phyloP scores from a whole-genome alignment of 2,113 vertebrate species.

The Brienomyrus longianalis region DNA sequence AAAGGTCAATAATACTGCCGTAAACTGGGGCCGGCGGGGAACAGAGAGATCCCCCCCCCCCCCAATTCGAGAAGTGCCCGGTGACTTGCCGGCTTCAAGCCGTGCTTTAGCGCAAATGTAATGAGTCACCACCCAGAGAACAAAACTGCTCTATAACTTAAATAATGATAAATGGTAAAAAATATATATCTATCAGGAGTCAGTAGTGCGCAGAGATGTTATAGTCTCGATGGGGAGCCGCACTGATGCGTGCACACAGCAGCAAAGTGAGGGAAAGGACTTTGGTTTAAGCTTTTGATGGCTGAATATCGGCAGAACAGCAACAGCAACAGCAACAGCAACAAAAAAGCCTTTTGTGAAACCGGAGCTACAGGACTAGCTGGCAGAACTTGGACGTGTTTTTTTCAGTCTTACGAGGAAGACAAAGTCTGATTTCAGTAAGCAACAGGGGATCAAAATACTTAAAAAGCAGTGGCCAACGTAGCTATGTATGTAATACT shows the following conservation, averaged over 20 bases:
- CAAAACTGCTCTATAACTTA: slow-evolving; percentile 4
- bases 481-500: slow-evolving; percentile 4
- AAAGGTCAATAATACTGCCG: not conserved
- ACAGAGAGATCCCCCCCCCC: not conserved
- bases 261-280: slow-evolving; percentile 92
- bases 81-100: not conserved
- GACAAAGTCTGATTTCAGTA: slow-evolving; percentile 26
- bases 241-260: slow-evolving; percentile 61
- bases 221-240: slow-evolving; percentile 65
- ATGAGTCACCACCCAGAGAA: not conserved
- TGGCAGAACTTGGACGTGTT: slow-evolving; percentile 44
- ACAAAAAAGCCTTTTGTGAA: slow-evolving; percentile 48
- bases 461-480: not conserved
- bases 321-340: not conserved
- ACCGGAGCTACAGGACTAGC: slow-evolving; percentile 67
- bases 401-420: slow-evolving; percentile 34
- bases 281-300: slow-evolving; percentile 99
- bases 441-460: not conserved
- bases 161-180: slow-evolving; percentile 65
- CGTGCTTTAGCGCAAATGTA: not conserved
- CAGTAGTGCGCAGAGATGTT: slow-evolving; percentile 79
- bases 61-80: not conserved
- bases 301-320: slow-evolving; percentile 67
- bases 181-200: slow-evolving; percentile 66
- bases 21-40: not conserved